phyloP scores from a whole-genome alignment of 2,113 vertebrate genomes.

The Prochilodus magdalenae region DNA sequence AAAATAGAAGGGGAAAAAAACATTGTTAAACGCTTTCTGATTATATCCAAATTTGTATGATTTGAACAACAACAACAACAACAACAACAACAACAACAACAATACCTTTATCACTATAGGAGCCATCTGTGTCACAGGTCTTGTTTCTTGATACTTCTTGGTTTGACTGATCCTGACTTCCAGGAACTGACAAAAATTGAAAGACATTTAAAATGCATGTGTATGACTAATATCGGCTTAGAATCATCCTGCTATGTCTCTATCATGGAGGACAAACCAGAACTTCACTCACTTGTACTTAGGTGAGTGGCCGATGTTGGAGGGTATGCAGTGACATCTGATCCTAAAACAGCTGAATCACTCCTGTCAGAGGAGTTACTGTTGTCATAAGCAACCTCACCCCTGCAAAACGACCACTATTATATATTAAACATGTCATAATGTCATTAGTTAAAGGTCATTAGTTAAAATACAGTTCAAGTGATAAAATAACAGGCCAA shows the following conservation, averaged over 20 bases:
- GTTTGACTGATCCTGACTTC: constrained; percentile 60
- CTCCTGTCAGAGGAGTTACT: constrained; percentile 45
- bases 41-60: neutral
- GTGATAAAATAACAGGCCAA: too few relatives aligned
- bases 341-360: constrained; percentile 56
- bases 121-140: constrained; percentile 63
- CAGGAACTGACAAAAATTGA: constrained; percentile 45
- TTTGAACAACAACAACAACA: constrained; percentile 55
- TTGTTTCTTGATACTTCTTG: constrained; percentile 57
- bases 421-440: neutral
- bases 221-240: neutral
- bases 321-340: constrained; percentile 67
- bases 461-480: too few relatives aligned
- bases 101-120: constrained; percentile 71
- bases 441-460: too few relatives aligned
- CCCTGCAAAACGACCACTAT: constrained; percentile 49
- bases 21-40: neutral
- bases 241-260: neutral
- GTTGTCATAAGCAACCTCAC: constrained; percentile 51
- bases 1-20: neutral
- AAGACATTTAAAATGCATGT: neutral
- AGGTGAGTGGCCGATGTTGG: constrained; percentile 63
- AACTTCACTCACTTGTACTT: constrained; percentile 59
- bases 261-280: neutral
- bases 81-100: constrained; percentile 44